A percentile compares a stretch with the other conserved stretches of the same genome.
Evolutionary conservation across 2,797 vertebrate species (phyloP).

Genomic region (Enteromius viviparus): DNA sequence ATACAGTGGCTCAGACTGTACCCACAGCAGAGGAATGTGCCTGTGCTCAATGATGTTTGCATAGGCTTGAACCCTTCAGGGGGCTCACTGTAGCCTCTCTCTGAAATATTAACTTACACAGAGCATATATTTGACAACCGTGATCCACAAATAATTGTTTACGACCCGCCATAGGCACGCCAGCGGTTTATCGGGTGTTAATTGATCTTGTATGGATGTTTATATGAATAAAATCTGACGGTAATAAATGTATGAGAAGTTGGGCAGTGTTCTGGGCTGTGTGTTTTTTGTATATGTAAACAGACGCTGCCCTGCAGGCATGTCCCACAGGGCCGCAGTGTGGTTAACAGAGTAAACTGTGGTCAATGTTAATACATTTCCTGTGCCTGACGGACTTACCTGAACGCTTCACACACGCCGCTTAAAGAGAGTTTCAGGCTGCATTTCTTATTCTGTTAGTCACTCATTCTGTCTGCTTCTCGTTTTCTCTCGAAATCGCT

Average conservation of each 20-base stretch:
- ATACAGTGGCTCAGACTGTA: slow-evolving; percentile 40
- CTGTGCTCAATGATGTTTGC: slow-evolving; percentile 43
- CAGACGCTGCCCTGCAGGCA: slow-evolving; percentile 58
- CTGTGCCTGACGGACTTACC: slow-evolving; percentile 75
- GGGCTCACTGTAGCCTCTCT: slow-evolving; percentile 18
- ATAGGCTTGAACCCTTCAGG: slow-evolving; percentile 24
- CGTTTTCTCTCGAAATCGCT: background rate
- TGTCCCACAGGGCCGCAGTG: slow-evolving; percentile 71
- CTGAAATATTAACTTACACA: slow-evolving; percentile 45
- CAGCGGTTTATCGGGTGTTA: slow-evolving; percentile 55
- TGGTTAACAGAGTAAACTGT: slow-evolving; percentile 77
- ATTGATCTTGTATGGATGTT: slow-evolving; percentile 49
- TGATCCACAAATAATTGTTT: slow-evolving; percentile 49
- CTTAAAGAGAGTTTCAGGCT: slow-evolving; percentile 47
- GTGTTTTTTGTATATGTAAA: slow-evolving; percentile 55
- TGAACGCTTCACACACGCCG: slow-evolving; percentile 68
- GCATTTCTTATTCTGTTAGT: slow-evolving; percentile 34
- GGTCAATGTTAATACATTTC: slow-evolving; percentile 77
- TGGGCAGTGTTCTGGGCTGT: slow-evolving; percentile 33
- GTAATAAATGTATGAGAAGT: slow-evolving; percentile 41
- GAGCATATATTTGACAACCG: slow-evolving; percentile 29
- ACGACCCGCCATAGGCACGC: slow-evolving; percentile 4
- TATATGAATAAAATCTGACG: slow-evolving; percentile 39
- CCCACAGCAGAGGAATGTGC: slow-evolving; percentile 24
- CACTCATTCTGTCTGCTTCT: slow-evolving; percentile 21